A percentile compares a stretch with the other conserved stretches of the same genome.
Evolutionary conservation across 2,797 vertebrate genomes (phyloP).

Genomic region (Melanotaenia pygmaea): DNA sequence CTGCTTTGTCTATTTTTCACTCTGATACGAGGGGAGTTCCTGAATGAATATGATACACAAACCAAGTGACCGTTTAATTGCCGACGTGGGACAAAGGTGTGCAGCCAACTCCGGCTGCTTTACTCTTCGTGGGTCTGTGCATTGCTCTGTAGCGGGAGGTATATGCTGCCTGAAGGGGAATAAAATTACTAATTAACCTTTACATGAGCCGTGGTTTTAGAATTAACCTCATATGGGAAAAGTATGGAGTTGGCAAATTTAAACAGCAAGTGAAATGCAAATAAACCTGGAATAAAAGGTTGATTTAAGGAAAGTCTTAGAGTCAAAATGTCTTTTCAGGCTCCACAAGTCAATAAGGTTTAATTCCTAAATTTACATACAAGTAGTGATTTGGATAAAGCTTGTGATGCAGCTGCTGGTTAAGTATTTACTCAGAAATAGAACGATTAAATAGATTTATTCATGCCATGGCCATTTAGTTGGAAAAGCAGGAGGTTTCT

Average conservation of each 20-base stretch:
- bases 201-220: slow-evolving; percentile 45
- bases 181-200: slow-evolving; percentile 57
- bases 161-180: slow-evolving; percentile 38
- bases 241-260: slow-evolving; percentile 25
- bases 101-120: slow-evolving; percentile 46
- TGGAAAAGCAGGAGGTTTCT: slow-evolving; percentile 66
- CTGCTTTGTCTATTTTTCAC: slow-evolving; percentile 34
- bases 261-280: slow-evolving; percentile 11
- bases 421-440: slow-evolving; percentile 71
- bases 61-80: slow-evolving; percentile 57
- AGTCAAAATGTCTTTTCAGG: slow-evolving; percentile 20
- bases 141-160: slow-evolving; percentile 24
- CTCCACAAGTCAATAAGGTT: slow-evolving; percentile 8
- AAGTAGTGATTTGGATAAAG: slow-evolving; percentile 43
- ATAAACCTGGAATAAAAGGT: slow-evolving; percentile 38
- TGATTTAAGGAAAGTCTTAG: not conserved
- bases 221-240: slow-evolving; percentile 34
- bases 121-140: slow-evolving; percentile 32
- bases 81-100: slow-evolving; percentile 30
- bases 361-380: slow-evolving; percentile 46
- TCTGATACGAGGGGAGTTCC: slow-evolving; percentile 34
- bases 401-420: slow-evolving; percentile 60
- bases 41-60: slow-evolving; percentile 42
- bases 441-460: slow-evolving; percentile 78
- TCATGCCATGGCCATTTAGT: slow-evolving; percentile 62